These are phyloP conservation scores for Siderastrea siderea DNA, from an alignment of 92 coral and sea anemone species.

Conservation along the genomic window DNA sequence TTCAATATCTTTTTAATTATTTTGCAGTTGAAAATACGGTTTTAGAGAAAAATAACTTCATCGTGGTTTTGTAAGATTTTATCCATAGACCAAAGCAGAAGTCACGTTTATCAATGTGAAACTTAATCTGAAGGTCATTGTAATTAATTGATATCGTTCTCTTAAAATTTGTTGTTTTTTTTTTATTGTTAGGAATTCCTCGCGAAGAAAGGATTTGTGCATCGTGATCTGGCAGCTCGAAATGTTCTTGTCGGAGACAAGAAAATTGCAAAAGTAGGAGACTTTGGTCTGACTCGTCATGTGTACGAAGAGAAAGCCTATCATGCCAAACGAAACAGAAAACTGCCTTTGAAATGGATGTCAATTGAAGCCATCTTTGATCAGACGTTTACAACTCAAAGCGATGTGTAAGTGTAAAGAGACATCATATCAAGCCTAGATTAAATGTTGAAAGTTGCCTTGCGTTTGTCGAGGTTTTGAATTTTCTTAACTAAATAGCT, in stretches of 20 bases:
- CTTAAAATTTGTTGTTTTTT: background rate
- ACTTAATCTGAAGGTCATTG: background rate
- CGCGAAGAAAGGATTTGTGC: slow-evolving; percentile 77
- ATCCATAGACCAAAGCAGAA: no score
- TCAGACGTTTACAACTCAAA: slow-evolving; percentile 78
- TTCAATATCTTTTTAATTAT: no score
- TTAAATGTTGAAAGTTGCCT: no score
- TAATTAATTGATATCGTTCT: background rate
- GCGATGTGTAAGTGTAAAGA: slow-evolving; percentile 80
- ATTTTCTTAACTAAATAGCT: no score
- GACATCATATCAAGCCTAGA: background rate
- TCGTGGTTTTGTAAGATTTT: no score
- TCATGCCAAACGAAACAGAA: slow-evolving; percentile 73
- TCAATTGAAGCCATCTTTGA: slow-evolving; percentile 93
- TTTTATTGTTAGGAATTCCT: slow-evolving; percentile 74
- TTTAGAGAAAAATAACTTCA: no score
- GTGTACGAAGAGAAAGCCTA: slow-evolving; percentile 80
- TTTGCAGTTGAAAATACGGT: no score
- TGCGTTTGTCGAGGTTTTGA: no score
- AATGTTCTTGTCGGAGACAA: slow-evolving; percentile 87
- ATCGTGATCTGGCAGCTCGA: slow-evolving; percentile 89
- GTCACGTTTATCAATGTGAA: no score
- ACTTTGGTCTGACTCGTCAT: slow-evolving; percentile 88
- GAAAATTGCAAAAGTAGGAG: slow-evolving; percentile 86
- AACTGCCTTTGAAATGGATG: slow-evolving; percentile 91